phyloP scores from a whole-genome alignment of 2,113 vertebrate genomes.

The Gila orcuttii region DNA sequence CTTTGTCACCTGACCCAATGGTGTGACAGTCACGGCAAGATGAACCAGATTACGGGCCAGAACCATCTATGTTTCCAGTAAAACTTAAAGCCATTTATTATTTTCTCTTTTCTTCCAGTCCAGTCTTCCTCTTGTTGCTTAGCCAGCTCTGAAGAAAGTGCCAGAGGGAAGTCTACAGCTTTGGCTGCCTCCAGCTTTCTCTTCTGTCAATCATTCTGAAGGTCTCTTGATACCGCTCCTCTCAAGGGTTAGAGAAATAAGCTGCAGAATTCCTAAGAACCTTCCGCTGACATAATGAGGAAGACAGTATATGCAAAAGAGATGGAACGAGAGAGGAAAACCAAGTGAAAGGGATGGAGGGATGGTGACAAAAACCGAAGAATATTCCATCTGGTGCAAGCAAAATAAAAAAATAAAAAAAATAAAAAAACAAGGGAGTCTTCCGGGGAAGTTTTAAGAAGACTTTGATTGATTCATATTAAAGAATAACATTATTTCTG shows the following conservation, averaged over 20 bases:
- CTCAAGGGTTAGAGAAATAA: slow-evolving; percentile 70
- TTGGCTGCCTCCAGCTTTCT: slow-evolving; percentile 60
- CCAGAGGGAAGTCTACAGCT: slow-evolving; percentile 57
- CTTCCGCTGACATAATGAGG: slow-evolving; percentile 29
- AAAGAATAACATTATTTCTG: slow-evolving; percentile 60
- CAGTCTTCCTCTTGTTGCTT: slow-evolving; percentile 47
- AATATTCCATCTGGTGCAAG: slow-evolving; percentile 22
- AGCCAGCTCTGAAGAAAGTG: slow-evolving; percentile 46
- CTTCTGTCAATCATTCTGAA: slow-evolving; percentile 69
- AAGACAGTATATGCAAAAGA: slow-evolving; percentile 15
- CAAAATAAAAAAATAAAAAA: slow-evolving; percentile 4
- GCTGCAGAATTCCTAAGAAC: slow-evolving; percentile 66
- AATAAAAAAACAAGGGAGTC: slow-evolving; percentile 10
- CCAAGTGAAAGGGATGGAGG: slow-evolving; percentile 45
- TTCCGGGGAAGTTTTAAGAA: slow-evolving; percentile 38
- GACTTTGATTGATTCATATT: slow-evolving; percentile 55
- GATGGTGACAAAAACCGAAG: slow-evolving; percentile 39
- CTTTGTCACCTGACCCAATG: slow-evolving; percentile 55
- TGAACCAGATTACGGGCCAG: slow-evolving; percentile 47
- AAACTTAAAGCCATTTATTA: slow-evolving; percentile 63
- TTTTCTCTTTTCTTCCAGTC: slow-evolving; percentile 56
- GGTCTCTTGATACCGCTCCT: slow-evolving; percentile 52
- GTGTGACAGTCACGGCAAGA: slow-evolving; percentile 53
- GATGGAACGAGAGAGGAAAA: slow-evolving; percentile 18
- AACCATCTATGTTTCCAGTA: slow-evolving; percentile 55